Base-by-base conservation (phyloP, 1,140 invertebrate genomes). In the Drosophila pseudoananassae region DNA sequence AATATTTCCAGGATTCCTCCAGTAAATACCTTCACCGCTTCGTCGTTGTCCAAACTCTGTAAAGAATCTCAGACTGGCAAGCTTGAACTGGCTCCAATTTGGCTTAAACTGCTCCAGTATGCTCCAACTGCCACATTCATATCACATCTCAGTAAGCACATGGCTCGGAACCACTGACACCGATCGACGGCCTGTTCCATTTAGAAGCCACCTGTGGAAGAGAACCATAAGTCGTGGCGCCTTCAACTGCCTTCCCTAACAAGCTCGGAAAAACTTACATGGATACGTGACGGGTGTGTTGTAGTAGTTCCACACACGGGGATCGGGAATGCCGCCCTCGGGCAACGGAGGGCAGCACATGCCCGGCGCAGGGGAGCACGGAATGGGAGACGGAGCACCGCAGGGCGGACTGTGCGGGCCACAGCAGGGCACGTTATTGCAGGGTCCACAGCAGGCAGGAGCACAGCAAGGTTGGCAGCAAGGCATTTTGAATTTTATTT, bases 221-320 rank as follows among this genome's bases (percentile, higher is more conserved):
- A 65, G 8, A 64, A 25, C n/a, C 14, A 36, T 66, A 25, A 52
- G 46, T 20, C 20, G 3, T 1, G 20, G 20, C 1, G 20, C 1
- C 20, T 20, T 20, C 1, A 20, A 20, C 20, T 20, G 20, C 1
- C 20, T 20, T 20, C 20, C 20, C 20, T 2, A 2, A 20, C 20
- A 20, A 20, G 1, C 3, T 20, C 20, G 20, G 20, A 20, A 20
- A 1, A 20, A 46, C 90, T 91, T 88, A 91, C 90, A 91, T 91
- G 90, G 90, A 82, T 91, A 91, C n/a, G 79, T 77, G 15, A 82
- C 76, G 36, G 90, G 90, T 8, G 90, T 91, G 58, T 91, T 91
- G 65, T 81, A 88, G 74, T 55, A 80, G 71, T 91, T 91, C 90
- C 90, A 91, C 29, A 91, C 74, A 29, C 90, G 72, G 5, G 90